A percentile compares a stretch with the other conserved stretches of the same genome.
Evolutionary conservation across 2,888 invertebrate species (phyloP).

Genomic region (Galerucella pusilla): DNA sequence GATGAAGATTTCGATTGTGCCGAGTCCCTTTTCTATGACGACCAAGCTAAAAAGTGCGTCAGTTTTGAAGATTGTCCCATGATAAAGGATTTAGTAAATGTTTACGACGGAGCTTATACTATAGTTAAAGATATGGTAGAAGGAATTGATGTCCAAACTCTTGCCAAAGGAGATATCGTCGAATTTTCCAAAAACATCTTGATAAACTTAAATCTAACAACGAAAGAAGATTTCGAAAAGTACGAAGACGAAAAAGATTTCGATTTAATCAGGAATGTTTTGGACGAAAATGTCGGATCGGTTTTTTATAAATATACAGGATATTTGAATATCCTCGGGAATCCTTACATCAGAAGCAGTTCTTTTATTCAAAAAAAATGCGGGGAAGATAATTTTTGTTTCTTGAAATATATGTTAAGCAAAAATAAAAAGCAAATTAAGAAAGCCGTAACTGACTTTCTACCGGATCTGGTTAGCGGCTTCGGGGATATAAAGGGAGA

Average conservation of each 20-base stretch:
- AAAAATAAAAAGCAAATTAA: constrained; percentile 9
- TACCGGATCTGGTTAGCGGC: constrained; percentile 20
- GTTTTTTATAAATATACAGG: background rate
- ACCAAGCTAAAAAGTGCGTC: background rate
- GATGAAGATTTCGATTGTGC: constrained; percentile 8
- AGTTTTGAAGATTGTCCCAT: background rate
- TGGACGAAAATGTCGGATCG: constrained; percentile 9
- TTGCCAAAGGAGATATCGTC: background rate
- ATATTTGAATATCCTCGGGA: constrained; percentile 13
- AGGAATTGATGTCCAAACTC: background rate
- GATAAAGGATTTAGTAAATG: background rate
- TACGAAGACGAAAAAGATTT: constrained; percentile 28
- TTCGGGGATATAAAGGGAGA: constrained; percentile 5
- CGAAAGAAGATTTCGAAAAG: background rate
- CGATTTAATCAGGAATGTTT: constrained; percentile 8
- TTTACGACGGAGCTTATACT: background rate
- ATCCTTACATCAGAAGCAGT: constrained; percentile 29
- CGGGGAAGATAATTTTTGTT: constrained; percentile 17
- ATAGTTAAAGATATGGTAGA: background rate
- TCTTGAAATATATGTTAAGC: constrained; percentile 12
- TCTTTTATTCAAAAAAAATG: constrained; percentile 25
- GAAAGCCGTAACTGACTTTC: constrained; percentile 8
- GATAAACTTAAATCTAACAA: background rate
- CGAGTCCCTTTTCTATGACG: constrained; percentile 2
- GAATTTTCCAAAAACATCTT: background rate